These are phyloP conservation scores for Lepeophtheirus salmonis DNA, from an alignment of 1,140 invertebrate genomes.

Conservation along the genomic window DNA sequence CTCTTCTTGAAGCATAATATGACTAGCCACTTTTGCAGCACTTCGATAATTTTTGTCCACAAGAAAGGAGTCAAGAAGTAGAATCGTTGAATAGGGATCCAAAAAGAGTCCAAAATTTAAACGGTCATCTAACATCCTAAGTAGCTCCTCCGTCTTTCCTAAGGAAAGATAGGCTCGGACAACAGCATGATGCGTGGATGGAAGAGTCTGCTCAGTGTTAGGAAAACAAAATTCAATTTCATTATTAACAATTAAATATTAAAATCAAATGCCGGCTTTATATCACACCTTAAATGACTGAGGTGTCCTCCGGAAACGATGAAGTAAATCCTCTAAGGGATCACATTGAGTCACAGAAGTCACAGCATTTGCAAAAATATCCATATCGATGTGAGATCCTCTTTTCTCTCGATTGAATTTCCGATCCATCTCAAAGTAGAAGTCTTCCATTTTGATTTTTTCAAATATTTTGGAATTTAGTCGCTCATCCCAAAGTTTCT, in stretches of 20 bases:
- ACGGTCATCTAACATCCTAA: conserved; percentile 53
- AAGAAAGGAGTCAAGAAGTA: conserved; percentile 61
- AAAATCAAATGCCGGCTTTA: too few relatives aligned
- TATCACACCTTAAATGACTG: conserved; percentile 30
- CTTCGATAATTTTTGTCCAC: conserved; percentile 42
- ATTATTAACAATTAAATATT: too few relatives aligned
- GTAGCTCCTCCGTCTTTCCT: conserved; percentile 38
- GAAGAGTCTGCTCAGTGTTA: conserved; percentile 43
- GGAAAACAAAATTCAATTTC: too few relatives aligned
- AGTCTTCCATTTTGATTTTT: conserved; percentile 22
- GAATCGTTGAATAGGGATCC: conserved; percentile 52
- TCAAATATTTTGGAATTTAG: conserved; percentile 17
- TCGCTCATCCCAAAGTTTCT: conserved; percentile 17
- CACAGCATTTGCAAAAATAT: conserved; percentile 23
- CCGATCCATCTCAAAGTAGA: conserved; percentile 23
- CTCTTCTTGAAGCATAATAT: conserved; percentile 78
- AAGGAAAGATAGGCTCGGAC: conserved; percentile 43
- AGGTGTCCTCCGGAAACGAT: conserved; percentile 45
- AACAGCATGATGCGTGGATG: conserved; percentile 61
- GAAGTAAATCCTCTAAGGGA: conserved; percentile 44
- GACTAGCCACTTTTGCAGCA: conserved; percentile 51
- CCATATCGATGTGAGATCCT: conserved; percentile 25
- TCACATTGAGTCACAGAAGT: conserved; percentile 29
- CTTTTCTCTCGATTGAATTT: conserved; percentile 23
- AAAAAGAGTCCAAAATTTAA: conserved; percentile 74